These are phyloP conservation scores for Drymonia ruficornis DNA, from an alignment of 2,888 invertebrate species.

Conservation along the genomic window DNA sequence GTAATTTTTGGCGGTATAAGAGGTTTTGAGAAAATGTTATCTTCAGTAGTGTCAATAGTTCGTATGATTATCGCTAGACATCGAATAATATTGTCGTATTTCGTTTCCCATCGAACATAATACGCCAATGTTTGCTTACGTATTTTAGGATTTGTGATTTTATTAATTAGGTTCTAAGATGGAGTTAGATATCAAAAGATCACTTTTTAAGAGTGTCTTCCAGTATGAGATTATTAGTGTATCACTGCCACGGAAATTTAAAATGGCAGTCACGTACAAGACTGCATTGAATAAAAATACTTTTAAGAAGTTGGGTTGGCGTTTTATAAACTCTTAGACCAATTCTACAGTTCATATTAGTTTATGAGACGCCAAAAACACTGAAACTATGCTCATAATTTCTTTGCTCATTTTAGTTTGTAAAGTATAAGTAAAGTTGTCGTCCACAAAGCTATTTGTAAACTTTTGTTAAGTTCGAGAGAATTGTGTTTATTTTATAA, in stretches of 20 bases:
- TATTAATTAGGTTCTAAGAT: constrained; percentile 1
- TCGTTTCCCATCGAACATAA: constrained; percentile 48
- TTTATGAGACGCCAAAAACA: background rate
- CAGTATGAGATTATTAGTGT: constrained; percentile 21
- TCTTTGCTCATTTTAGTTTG: constrained; percentile 28
- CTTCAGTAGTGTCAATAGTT: background rate
- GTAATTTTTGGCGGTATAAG: background rate
- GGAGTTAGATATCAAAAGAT: background rate
- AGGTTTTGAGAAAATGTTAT: background rate
- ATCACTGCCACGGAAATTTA: constrained; percentile 18
- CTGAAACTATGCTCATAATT: constrained; percentile 8
- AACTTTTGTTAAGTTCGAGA: constrained; percentile 28
- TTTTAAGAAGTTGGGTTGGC: background rate
- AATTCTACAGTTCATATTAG: constrained; percentile 2
- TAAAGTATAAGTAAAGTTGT: constrained; percentile 23
- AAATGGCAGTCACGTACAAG: constrained; percentile 26
- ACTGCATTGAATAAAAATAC: constrained; percentile 32
- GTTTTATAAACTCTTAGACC: background rate
- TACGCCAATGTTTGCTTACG: constrained; percentile 53
- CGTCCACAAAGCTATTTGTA: constrained; percentile 25
- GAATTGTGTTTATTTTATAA: constrained; percentile 39
- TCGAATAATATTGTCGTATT: constrained; percentile 55
- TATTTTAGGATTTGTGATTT: constrained; percentile 28
- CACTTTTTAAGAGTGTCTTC: background rate
- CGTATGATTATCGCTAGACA: background rate